Evolutionary conservation across 2,888 invertebrate species (phyloP).

Genomic region (Drosophila tripunctata): DNA sequence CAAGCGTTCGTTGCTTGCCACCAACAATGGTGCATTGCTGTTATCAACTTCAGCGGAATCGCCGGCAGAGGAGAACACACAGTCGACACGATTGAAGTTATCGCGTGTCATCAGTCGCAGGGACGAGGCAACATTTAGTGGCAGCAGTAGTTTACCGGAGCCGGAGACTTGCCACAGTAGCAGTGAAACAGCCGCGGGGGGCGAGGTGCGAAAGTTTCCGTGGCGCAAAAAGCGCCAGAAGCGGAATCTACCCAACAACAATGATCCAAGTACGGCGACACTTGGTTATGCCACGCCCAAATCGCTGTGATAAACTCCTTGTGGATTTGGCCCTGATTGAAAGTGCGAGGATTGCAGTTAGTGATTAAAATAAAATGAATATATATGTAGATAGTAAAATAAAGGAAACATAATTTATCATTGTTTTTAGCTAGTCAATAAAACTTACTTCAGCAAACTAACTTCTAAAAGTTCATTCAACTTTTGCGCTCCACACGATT

Average conservation of each 20-base stretch:
- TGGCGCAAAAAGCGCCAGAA: constrained; percentile 70
- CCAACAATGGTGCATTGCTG: constrained; percentile 61
- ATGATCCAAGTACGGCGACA: constrained; percentile 14
- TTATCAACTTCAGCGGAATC: constrained; percentile 39
- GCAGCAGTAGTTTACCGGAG: constrained; percentile 65
- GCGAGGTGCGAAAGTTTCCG: constrained; percentile 59
- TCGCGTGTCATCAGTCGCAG: constrained; percentile 79
- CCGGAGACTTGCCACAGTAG: constrained; percentile 37
- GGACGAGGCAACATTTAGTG: constrained; percentile 57
- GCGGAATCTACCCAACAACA: constrained; percentile 33
- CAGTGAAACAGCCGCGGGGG: neutral
- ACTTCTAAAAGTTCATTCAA: constrained; percentile 16
- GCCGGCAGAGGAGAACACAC: constrained; percentile 13
- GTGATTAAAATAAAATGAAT: constrained; percentile 2
- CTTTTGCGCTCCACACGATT: constrained; percentile 16
- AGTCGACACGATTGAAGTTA: constrained; percentile 67
- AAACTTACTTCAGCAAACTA: neutral
- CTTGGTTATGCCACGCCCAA: constrained; percentile 63
- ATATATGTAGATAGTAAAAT: constrained; percentile 4
- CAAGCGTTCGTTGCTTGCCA: constrained; percentile 71
- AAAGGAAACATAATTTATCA: constrained; percentile 9
- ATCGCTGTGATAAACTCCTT: constrained; percentile 62
- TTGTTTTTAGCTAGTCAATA: constrained; percentile 9
- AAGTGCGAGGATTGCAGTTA: constrained; percentile 8
- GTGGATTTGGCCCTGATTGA: constrained; percentile 15